Evolutionary conservation across 2,113 vertebrate genomes (phyloP).

Genomic region (Lepisosteus osseus): DNA sequence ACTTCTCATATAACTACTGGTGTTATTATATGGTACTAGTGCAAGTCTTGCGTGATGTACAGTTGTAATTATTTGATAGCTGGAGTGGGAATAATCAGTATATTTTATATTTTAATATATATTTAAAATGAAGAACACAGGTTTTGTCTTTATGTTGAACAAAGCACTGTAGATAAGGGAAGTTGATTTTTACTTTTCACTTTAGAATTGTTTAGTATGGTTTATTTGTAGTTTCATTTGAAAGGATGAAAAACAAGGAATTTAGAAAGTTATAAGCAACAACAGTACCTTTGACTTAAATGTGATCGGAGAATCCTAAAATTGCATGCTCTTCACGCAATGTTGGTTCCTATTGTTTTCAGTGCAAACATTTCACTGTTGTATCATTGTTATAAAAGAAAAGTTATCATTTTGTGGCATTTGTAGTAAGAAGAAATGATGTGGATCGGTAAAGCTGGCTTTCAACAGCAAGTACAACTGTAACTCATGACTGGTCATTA

Average conservation of each 20-base stretch:
- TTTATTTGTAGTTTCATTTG: neutral
- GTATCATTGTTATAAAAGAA: no score
- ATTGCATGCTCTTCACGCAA: no score
- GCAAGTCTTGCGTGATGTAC: conserved; percentile 50
- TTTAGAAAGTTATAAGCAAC: neutral
- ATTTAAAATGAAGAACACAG: conserved; percentile 11
- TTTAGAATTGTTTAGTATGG: neutral
- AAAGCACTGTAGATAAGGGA: neutral
- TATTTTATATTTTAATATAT: conserved; percentile 29
- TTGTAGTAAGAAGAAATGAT: no score
- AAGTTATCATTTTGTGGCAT: no score
- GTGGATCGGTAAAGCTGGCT: no score
- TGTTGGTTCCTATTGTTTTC: no score
- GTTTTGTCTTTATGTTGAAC: neutral
- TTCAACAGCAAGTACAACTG: no score
- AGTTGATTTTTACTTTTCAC: neutral
- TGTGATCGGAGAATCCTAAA: no score
- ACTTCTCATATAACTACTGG: conserved; percentile 20
- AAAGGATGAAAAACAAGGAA: neutral
- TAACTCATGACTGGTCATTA: no score
- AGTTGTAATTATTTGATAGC: conserved; percentile 20
- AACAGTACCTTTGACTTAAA: no score
- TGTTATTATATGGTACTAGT: conserved; percentile 30
- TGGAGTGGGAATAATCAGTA: conserved; percentile 11
- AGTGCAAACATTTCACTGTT: no score